These are phyloP conservation scores for Limnephilus rhombicus DNA, from an alignment of 2,888 invertebrate species.

Conservation along the genomic window DNA sequence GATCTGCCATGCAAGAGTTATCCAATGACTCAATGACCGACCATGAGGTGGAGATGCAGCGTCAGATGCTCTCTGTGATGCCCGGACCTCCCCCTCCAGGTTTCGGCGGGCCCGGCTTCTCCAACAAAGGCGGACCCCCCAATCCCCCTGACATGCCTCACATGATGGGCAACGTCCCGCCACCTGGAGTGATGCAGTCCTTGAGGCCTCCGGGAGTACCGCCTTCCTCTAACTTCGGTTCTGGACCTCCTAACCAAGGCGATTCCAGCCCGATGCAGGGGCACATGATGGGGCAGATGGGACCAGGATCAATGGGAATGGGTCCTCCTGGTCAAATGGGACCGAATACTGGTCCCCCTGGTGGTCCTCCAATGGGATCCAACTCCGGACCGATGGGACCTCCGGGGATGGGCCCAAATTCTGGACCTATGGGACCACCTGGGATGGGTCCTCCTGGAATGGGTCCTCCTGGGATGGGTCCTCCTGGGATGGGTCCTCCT, in stretches of 20 bases:
- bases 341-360: constrained; percentile 67
- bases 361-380: constrained; percentile 69
- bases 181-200: constrained; percentile 62
- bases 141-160: constrained; percentile 43
- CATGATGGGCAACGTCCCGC: constrained; percentile 56
- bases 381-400: constrained; percentile 67
- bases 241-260: constrained; percentile 7
- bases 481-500: constrained; percentile 39
- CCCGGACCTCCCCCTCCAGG: constrained; percentile 64
- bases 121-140: constrained; percentile 17
- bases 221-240: constrained; percentile 57
- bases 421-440: constrained; percentile 60
- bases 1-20: constrained; percentile 65
- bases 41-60: constrained; percentile 68
- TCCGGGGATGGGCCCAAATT: constrained; percentile 69
- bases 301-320: constrained; percentile 45
- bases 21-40: constrained; percentile 67
- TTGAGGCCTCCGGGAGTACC: constrained; percentile 63
- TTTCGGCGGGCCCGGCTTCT: constrained; percentile 53
- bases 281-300: constrained; percentile 23
- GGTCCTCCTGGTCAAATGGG: constrained; percentile 60
- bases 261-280: constrained; percentile 19
- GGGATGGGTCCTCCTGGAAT: constrained; percentile 70
- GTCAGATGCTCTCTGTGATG: constrained; percentile 68
- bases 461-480: constrained; percentile 67